These are phyloP conservation scores for Epirrita christyi DNA, from an alignment of 2,888 invertebrate species.

Conservation along the genomic window DNA sequence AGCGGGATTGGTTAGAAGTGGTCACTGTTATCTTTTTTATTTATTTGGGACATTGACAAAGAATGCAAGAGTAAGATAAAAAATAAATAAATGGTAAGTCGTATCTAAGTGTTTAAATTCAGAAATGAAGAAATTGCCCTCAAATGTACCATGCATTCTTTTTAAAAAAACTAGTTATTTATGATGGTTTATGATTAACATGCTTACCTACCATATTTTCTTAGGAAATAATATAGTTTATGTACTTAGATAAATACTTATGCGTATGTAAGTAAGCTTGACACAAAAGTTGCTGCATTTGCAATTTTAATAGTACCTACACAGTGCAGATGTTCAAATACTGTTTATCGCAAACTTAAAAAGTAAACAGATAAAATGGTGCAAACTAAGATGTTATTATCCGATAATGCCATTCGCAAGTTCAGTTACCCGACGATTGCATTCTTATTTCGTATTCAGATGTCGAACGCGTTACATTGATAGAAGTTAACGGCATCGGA, in stretches of 20 bases:
- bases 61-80: too few relatives aligned
- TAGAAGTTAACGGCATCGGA: conserved; percentile 62
- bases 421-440: conserved; percentile 55
- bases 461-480: conserved; percentile 59
- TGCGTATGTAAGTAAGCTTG: conserved; percentile 9
- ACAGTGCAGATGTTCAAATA: conserved; percentile 26
- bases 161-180: too few relatives aligned
- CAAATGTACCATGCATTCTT: too few relatives aligned
- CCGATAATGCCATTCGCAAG: conserved; percentile 49
- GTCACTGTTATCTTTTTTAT: too few relatives aligned
- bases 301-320: conserved; percentile 16
- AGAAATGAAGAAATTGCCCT: too few relatives aligned
- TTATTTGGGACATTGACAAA: too few relatives aligned
- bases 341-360: conserved; percentile 32
- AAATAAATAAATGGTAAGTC: too few relatives aligned
- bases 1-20: conserved; percentile 50
- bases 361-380: conserved; percentile 40
- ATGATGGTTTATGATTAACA: too few relatives aligned
- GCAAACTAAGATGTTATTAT: conserved; percentile 45
- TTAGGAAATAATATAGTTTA: too few relatives aligned
- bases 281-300: conserved; percentile 22
- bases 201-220: too few relatives aligned
- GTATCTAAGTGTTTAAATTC: too few relatives aligned
- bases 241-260: neutral
- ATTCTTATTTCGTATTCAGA: conserved; percentile 66